Conservation (phyloP, 2,113 vertebrate species). For the Typhlomys cinereus region DNA sequence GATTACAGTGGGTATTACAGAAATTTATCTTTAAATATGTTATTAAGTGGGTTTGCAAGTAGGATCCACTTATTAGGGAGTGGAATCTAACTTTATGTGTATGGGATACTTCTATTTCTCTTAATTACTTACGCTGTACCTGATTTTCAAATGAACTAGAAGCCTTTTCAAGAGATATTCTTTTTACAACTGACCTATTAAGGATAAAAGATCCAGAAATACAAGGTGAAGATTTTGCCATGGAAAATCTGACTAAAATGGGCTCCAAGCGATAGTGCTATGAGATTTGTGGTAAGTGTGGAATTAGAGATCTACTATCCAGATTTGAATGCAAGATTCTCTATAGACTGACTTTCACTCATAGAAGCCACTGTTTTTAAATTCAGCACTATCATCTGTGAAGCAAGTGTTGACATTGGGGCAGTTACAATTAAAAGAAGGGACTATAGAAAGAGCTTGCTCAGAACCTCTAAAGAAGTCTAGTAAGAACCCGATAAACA, state of each 20-base stretch:
- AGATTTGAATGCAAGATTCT: background rate
- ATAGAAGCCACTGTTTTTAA: background rate
- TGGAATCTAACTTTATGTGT: no score
- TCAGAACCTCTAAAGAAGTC: background rate
- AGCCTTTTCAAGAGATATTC: background rate
- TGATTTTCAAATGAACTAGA: background rate
- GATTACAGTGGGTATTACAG: no score
- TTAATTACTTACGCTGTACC: background rate
- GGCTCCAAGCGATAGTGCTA: background rate
- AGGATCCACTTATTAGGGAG: no score
- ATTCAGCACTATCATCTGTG: background rate
- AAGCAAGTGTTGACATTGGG: background rate
- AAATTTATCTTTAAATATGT: no score
- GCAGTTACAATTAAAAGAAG: constrained; percentile 19
- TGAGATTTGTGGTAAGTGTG: fast-evolving
- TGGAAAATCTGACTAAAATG: background rate
- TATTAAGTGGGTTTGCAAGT: no score
- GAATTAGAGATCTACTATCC: background rate
- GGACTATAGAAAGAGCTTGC: background rate
- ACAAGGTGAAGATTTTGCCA: background rate
- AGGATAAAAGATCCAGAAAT: background rate
- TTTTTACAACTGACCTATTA: constrained; percentile 4
- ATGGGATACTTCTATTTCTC: no score
- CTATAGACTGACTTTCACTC: background rate
- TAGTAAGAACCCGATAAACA: constrained; percentile 33